phyloP scores from a whole-genome alignment of 2,113 vertebrate species.

The Phoxinus phoxinus region DNA sequence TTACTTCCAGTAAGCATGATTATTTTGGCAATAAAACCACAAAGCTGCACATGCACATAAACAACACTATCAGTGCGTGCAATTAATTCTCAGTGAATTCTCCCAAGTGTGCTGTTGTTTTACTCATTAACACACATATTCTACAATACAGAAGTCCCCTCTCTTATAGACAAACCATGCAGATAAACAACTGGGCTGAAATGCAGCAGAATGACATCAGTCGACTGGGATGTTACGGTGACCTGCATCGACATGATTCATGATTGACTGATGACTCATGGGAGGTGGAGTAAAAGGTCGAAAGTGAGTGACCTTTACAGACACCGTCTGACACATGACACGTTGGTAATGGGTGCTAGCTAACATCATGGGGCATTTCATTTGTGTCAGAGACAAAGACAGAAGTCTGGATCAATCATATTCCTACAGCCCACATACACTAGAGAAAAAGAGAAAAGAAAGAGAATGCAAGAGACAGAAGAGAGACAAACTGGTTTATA shows the following conservation, averaged over 20 bases:
- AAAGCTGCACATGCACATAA: background rate
- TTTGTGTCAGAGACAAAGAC: constrained; percentile 22
- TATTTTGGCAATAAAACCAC: background rate
- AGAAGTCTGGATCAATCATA: constrained; percentile 12
- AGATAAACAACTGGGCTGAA: background rate
- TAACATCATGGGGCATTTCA: background rate
- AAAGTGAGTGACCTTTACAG: constrained; percentile 22
- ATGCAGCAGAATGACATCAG: background rate
- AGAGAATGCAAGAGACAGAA: background rate
- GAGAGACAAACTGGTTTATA: background rate
- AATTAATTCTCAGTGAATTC: background rate
- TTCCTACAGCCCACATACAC: constrained; percentile 1
- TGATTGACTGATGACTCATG: constrained; percentile 12
- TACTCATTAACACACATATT: background rate
- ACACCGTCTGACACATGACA: constrained; percentile 1
- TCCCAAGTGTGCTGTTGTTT: background rate
- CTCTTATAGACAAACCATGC: background rate
- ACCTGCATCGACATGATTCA: background rate
- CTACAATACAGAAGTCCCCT: background rate
- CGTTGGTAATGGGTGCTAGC: constrained; percentile 17
- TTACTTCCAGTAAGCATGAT: background rate
- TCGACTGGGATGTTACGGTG: background rate
- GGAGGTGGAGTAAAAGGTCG: background rate
- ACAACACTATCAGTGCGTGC: background rate
- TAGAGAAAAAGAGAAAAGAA: background rate